phyloP scores from a whole-genome alignment of 2,797 vertebrate genomes.

The Lacerta viridis region DNA sequence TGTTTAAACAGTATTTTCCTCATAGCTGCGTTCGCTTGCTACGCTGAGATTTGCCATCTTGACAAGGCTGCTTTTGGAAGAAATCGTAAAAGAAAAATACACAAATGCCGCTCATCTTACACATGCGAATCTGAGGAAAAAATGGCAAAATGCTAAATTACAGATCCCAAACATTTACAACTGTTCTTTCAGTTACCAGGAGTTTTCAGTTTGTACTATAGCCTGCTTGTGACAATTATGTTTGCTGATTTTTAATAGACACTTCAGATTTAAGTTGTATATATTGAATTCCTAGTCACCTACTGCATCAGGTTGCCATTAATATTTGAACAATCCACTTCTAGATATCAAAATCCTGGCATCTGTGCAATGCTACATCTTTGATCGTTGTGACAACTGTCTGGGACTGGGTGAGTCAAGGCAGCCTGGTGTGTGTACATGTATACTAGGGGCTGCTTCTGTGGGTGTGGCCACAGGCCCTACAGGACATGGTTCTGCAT shows the following conservation, averaged over 20 bases:
- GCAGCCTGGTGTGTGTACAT: too few relatives aligned
- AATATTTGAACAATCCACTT: neutral
- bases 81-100: neutral
- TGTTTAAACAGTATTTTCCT: neutral
- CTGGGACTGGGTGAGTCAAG: too few relatives aligned
- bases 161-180: neutral
- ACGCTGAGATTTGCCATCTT: neutral
- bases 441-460: too few relatives aligned
- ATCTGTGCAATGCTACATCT: too few relatives aligned
- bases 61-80: neutral
- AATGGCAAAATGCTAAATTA: neutral
- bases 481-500: neutral
- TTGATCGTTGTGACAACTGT: too few relatives aligned
- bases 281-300: neutral
- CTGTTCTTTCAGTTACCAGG: neutral
- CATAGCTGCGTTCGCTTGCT: too few relatives aligned
- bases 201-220: neutral
- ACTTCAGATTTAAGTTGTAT: neutral
- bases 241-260: neutral
- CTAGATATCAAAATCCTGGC: neutral
- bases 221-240: neutral
- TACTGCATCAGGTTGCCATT: neutral
- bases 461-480: too few relatives aligned
- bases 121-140: neutral
- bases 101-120: neutral